Percentiles rank a stretch among this genome's conserved stretches.
Evolutionary conservation across 2,888 invertebrate species (phyloP).

Genomic region (Thera britannica): DNA sequence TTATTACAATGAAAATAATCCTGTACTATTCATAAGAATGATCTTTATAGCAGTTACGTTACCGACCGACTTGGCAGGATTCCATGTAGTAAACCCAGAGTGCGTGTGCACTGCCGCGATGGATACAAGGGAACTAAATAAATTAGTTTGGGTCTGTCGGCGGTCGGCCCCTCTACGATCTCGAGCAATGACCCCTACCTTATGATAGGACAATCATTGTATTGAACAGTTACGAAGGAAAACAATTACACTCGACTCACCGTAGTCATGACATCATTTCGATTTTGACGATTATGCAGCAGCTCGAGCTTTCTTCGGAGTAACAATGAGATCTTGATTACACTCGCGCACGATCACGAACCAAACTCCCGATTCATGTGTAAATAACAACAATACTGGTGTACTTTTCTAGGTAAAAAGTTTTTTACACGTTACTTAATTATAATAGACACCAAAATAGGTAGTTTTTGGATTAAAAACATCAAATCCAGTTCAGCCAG

Average conservation of each 20-base stretch:
- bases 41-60: constrained; percentile 37
- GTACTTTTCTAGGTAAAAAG: not conserved
- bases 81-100: constrained; percentile 61
- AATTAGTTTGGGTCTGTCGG: constrained; percentile 50
- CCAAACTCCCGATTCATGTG: constrained; percentile 5
- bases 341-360: constrained; percentile 17
- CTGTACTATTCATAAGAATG: constrained; percentile 41
- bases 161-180: constrained; percentile 48
- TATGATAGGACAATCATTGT: constrained; percentile 31
- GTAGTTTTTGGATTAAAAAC: too few species aligned
- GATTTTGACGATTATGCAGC: constrained; percentile 44
- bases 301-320: constrained; percentile 43
- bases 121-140: constrained; percentile 59
- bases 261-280: constrained; percentile 66
- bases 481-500: too few species aligned
- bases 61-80: constrained; percentile 75
- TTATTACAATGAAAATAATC: constrained; percentile 34
- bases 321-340: constrained; percentile 49
- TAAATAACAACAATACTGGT: constrained; percentile 1
- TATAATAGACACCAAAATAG: too few species aligned
- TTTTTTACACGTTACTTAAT: too few species aligned
- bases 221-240: constrained; percentile 38
- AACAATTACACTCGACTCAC: constrained; percentile 55
- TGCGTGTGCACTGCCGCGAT: constrained; percentile 47
- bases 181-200: constrained; percentile 40